Percentiles rank a stretch among this genome's conserved stretches.
Evolutionary conservation across 2,888 invertebrate genomes (phyloP).

Genomic region (Mythimna albipuncta): DNA sequence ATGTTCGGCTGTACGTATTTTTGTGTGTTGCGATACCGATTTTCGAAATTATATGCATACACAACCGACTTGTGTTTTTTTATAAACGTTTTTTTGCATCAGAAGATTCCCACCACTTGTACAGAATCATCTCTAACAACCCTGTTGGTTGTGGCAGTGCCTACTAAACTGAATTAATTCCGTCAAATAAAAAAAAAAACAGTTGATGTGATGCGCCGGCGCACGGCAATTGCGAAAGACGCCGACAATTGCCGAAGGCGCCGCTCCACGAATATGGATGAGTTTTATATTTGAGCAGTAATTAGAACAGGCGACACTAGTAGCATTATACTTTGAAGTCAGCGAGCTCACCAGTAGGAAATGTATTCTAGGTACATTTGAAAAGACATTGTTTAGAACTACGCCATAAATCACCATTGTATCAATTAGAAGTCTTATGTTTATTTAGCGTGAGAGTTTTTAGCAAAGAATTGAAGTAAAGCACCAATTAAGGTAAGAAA

Average conservation of each 20-base stretch:
- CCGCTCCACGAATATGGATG: slow-evolving; percentile 61
- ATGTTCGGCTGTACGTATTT: too few species aligned
- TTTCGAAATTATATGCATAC: too few species aligned
- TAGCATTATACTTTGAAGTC: slow-evolving; percentile 31
- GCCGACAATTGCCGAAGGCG: slow-evolving; percentile 74
- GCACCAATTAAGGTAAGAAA: neutral
- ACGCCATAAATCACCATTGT: neutral
- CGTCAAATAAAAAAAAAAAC: slow-evolving; percentile 54
- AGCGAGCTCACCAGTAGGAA: slow-evolving; percentile 14
- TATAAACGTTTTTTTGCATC: neutral
- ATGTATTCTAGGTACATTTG: neutral
- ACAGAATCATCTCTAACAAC: neutral
- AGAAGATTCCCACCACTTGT: neutral
- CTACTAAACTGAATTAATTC: slow-evolving; percentile 66
- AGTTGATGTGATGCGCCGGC: slow-evolving; percentile 59
- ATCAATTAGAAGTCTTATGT: slow-evolving; percentile 4
- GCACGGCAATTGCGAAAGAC: slow-evolving; percentile 72
- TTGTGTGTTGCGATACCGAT: too few species aligned
- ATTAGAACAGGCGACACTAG: slow-evolving; percentile 50
- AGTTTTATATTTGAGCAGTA: slow-evolving; percentile 59
- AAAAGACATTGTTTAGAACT: neutral
- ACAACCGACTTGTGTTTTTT: too few species aligned
- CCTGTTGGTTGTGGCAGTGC: neutral
- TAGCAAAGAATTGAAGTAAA: neutral
- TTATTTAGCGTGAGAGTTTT: neutral